Conservation (phyloP, 2,113 vertebrate species). For the Ia io region DNA sequence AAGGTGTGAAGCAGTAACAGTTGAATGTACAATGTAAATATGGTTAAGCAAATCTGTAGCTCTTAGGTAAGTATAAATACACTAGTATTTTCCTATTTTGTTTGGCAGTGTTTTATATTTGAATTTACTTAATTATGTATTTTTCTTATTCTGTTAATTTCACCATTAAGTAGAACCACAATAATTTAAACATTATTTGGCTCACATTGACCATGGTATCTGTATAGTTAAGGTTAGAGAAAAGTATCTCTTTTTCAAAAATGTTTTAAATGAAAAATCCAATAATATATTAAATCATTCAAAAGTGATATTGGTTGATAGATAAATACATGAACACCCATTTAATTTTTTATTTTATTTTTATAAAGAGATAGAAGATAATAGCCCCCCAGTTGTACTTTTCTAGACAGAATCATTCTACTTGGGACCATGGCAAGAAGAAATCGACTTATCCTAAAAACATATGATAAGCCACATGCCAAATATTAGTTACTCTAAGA, state of each 20-base stretch:
- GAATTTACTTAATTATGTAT: neutral
- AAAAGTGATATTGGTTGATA: neutral
- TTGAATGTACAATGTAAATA: neutral
- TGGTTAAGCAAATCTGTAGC: neutral
- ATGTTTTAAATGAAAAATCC: neutral
- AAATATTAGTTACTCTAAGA: slow-evolving; percentile 73
- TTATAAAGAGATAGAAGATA: slow-evolving; percentile 4
- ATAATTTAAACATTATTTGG: neutral
- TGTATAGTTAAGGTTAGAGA: neutral
- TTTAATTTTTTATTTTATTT: slow-evolving; percentile 20
- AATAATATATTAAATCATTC: neutral
- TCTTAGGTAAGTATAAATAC: neutral
- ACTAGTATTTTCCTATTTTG: neutral
- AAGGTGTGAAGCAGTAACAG: neutral
- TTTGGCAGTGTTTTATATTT: neutral
- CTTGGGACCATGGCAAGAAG: slow-evolving; percentile 76
- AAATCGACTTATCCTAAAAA: slow-evolving; percentile 79
- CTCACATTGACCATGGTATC: neutral
- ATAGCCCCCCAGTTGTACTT: slow-evolving; percentile 42
- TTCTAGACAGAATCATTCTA: slow-evolving; percentile 66
- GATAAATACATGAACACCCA: neutral
- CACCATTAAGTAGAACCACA: neutral
- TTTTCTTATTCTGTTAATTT: neutral
- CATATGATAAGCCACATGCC: slow-evolving; percentile 76
- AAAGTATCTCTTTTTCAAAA: neutral